These are phyloP conservation scores for Tursiops truncatus DNA, from an alignment of 2,113 vertebrate species.

Conservation along the genomic window DNA sequence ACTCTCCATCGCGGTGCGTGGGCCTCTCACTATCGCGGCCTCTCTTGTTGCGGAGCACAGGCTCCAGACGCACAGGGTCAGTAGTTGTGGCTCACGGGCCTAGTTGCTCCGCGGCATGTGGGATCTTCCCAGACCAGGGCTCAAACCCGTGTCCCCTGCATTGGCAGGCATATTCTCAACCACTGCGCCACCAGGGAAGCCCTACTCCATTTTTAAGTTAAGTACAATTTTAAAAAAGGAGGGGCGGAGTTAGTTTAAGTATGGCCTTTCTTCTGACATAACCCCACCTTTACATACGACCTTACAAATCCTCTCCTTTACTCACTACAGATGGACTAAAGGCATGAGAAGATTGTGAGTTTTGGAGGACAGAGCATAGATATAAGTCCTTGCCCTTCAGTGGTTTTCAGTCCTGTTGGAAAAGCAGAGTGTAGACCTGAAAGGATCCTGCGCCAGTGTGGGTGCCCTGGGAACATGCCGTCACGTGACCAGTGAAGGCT, in stretches of 20 bases:
- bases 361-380: not conserved
- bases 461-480: not conserved
- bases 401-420: not conserved
- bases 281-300: not conserved
- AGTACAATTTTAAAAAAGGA: not conserved
- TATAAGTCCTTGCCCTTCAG: not conserved
- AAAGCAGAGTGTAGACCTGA: not conserved
- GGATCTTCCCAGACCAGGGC: no score
- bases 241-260: not conserved
- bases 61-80: no score
- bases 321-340: not conserved
- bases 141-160: no score
- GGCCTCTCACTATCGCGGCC: no score
- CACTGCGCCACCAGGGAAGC: no score
- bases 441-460: not conserved
- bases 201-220: not conserved
- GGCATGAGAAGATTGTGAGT: not conserved
- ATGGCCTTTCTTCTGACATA: not conserved
- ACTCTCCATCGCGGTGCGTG: no score
- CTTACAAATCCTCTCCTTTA: not conserved
- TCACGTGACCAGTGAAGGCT: fast-evolving
- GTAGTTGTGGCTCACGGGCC: no score
- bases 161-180: no score
- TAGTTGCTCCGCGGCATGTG: no score
- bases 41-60: no score